Conservation (phyloP, 2,888 invertebrate species). For the Protophormia terraenovae region DNA sequence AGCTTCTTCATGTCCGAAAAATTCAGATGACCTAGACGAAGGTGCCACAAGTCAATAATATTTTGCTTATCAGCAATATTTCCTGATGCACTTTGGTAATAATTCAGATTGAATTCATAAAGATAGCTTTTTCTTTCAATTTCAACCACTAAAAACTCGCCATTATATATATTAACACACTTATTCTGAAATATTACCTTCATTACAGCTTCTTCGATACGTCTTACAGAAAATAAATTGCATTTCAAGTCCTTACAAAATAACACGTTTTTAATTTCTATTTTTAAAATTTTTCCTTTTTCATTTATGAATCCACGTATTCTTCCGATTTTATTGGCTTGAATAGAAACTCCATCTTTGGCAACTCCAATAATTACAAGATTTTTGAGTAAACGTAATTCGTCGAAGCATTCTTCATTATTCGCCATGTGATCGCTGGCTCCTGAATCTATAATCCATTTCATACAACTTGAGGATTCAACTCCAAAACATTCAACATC, state of each 20-base stretch:
- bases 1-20: neutral
- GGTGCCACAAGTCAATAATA: neutral
- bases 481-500: neutral
- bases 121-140: neutral
- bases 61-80: neutral
- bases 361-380: neutral
- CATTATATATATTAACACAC: neutral
- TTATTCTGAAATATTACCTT: neutral
- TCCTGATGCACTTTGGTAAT: neutral
- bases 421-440: neutral
- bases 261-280: neutral
- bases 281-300: too few relatives aligned
- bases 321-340: conserved; percentile 2
- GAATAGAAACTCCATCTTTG: neutral
- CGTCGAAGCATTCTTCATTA: neutral
- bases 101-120: neutral
- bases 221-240: neutral
- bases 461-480: neutral
- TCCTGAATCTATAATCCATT: neutral
- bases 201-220: neutral
- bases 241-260: conserved; percentile 1
- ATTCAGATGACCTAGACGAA: neutral
- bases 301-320: neutral
- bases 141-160: neutral
- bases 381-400: neutral